A percentile compares a stretch with the other conserved stretches of the same genome.
Evolutionary conservation across 2,888 invertebrate genomes (phyloP).

Genomic region (Argyresthia albistria): DNA sequence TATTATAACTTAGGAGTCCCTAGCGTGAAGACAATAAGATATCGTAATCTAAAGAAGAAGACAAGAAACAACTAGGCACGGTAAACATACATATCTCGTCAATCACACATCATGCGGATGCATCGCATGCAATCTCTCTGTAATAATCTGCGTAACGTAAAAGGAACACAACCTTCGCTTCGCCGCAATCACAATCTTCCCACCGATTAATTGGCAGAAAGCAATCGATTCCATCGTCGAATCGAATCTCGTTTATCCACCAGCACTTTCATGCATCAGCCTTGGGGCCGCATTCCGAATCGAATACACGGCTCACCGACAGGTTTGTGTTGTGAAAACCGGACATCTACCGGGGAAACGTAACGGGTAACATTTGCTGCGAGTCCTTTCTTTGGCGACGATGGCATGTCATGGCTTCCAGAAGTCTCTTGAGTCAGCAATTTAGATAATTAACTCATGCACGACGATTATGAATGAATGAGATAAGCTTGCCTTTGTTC

Average conservation of each 20-base stretch:
- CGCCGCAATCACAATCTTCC: conserved; percentile 9
- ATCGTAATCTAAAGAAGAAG: too few relatives aligned
- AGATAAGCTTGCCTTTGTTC: too few relatives aligned
- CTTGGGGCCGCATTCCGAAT: conserved; percentile 37
- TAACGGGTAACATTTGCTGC: conserved; percentile 12
- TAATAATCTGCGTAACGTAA: neutral
- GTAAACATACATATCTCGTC: too few relatives aligned
- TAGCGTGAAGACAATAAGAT: too few relatives aligned
- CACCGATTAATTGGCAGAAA: conserved; percentile 20
- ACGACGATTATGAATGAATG: too few relatives aligned
- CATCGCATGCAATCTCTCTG: neutral
- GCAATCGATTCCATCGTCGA: conserved; percentile 14
- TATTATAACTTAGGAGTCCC: too few relatives aligned
- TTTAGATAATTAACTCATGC: too few relatives aligned
- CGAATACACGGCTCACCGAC: conserved; percentile 17
- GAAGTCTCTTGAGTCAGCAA: too few relatives aligned
- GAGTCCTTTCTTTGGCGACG: neutral
- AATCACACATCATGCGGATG: neutral
- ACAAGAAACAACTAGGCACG: too few relatives aligned
- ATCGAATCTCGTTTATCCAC: conserved; percentile 12
- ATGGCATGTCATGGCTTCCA: too few relatives aligned
- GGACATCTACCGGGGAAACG: conserved; percentile 27
- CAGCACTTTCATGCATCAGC: conserved; percentile 32
- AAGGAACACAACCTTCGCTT: neutral
- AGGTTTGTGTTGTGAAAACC: conserved; percentile 41